phyloP scores from a whole-genome alignment of 2,888 invertebrate genomes.

The Rhingia campestris region DNA sequence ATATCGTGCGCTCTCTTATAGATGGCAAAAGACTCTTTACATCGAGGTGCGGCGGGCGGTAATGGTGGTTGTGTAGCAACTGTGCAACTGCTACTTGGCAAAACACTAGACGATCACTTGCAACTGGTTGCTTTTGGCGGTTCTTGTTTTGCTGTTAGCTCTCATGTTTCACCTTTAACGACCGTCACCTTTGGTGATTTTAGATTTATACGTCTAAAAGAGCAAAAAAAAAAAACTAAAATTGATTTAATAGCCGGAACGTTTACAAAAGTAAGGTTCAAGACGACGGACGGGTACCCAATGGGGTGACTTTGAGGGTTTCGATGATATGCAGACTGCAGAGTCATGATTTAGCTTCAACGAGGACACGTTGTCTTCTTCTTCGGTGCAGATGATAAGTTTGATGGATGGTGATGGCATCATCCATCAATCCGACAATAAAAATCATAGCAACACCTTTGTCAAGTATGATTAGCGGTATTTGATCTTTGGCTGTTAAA shows the following conservation, averaged over 20 bases:
- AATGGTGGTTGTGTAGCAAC: slow-evolving; percentile 17
- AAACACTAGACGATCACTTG: slow-evolving; percentile 21
- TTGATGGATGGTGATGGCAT: slow-evolving; percentile 19
- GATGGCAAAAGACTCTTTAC: too few species aligned
- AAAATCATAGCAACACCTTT: slow-evolving; percentile 33
- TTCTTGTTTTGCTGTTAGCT: slow-evolving; percentile 35
- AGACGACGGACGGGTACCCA: not conserved
- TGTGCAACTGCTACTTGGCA: slow-evolving; percentile 18
- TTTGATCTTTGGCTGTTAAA: slow-evolving; percentile 33
- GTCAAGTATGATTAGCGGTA: slow-evolving; percentile 42
- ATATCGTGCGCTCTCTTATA: slow-evolving; percentile 24
- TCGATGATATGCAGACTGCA: too few species aligned
- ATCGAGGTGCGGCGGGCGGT: slow-evolving; percentile 22
- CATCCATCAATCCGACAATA: slow-evolving; percentile 2
- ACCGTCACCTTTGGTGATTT: slow-evolving; percentile 57
- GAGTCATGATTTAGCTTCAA: too few species aligned
- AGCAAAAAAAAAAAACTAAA: slow-evolving; percentile 5
- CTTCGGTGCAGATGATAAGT: not conserved
- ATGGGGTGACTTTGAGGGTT: slow-evolving; percentile 22
- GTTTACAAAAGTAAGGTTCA: not conserved
- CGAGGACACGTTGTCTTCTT: too few species aligned
- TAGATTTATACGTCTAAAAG: slow-evolving; percentile 21
- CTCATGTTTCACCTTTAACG: slow-evolving; percentile 55
- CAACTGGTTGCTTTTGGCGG: slow-evolving; percentile 43
- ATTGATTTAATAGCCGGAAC: slow-evolving; percentile 31